A percentile compares a stretch with the other conserved stretches of the same genome.
Conservation (phyloP, 2,113 vertebrate genomes). For the Pterocles orientalis region DNA sequence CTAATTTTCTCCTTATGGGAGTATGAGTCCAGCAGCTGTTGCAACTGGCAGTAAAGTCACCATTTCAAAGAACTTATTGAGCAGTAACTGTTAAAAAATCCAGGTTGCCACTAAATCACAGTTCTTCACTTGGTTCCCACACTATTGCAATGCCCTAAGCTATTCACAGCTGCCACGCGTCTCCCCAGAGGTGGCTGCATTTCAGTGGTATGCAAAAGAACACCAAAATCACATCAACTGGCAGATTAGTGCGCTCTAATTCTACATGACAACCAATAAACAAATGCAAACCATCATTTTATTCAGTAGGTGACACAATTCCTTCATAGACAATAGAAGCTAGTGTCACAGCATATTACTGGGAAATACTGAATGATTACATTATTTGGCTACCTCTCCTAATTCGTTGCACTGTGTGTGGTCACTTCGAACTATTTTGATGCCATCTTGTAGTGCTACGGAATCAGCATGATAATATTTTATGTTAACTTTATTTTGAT, state of each 20-base stretch:
- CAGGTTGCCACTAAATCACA: slow-evolving; percentile 53
- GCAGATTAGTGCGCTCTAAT: slow-evolving; percentile 24
- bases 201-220: slow-evolving; percentile 21
- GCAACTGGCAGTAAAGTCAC: slow-evolving; percentile 50
- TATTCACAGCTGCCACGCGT: slow-evolving; percentile 42
- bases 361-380: not conserved
- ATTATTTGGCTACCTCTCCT: not conserved
- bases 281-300: slow-evolving; percentile 30
- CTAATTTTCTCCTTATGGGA: slow-evolving; percentile 45
- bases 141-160: slow-evolving; percentile 36
- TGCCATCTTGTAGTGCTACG: not conserved
- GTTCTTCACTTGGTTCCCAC: slow-evolving; percentile 55
- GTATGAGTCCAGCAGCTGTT: slow-evolving; percentile 43
- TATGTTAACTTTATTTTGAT: not conserved
- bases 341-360: not conserved
- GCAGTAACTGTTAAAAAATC: slow-evolving; percentile 44
- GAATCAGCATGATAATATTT: not conserved
- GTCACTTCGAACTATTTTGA: not conserved
- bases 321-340: not conserved
- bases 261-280: slow-evolving; percentile 13
- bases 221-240: slow-evolving; percentile 8
- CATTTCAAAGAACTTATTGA: slow-evolving; percentile 57
- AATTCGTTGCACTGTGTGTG: slow-evolving; percentile 11
- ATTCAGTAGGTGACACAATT: slow-evolving; percentile 21
- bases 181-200: slow-evolving; percentile 61